phyloP scores from a whole-genome alignment of 2,113 vertebrate genomes.

The Gasterosteus aculeatus region DNA sequence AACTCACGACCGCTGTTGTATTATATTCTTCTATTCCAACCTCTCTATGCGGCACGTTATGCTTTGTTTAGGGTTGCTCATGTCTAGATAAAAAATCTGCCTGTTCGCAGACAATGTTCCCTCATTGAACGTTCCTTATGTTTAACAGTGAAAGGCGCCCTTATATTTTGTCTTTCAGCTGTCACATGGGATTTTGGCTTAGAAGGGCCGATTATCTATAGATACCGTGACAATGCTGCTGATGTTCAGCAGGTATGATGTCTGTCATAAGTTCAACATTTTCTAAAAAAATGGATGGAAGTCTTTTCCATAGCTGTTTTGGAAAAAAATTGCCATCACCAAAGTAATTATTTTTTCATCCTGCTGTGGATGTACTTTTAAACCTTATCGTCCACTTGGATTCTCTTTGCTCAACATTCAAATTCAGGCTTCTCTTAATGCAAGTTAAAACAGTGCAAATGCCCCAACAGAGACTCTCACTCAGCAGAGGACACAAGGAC shows the following conservation, averaged over 20 bases:
- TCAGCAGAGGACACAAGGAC: slow-evolving; percentile 51
- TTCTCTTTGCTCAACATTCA: slow-evolving; percentile 39
- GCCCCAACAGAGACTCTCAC: slow-evolving; percentile 27
- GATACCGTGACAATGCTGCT: background rate
- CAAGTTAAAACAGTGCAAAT: slow-evolving; percentile 20
- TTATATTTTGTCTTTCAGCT: background rate
- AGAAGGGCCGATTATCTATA: background rate
- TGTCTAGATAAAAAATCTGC: background rate
- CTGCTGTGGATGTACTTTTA: slow-evolving; percentile 1
- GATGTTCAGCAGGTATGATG: background rate
- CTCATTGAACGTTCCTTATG: background rate
- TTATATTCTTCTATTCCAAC: slow-evolving; percentile 21
- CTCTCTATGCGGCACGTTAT: background rate
- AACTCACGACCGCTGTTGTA: slow-evolving; percentile 12
- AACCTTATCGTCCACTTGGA: background rate
- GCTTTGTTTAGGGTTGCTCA: background rate
- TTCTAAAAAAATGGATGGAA: too few species aligned
- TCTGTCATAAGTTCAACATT: background rate
- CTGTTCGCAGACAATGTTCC: background rate
- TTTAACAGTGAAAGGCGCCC: background rate
- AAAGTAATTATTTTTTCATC: background rate
- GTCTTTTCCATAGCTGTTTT: background rate
- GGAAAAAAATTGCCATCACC: background rate
- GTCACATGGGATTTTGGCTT: background rate
- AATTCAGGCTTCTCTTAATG: slow-evolving; percentile 11